phyloP scores from a whole-genome alignment of 2,888 invertebrate genomes.

The Andrena camellia region DNA sequence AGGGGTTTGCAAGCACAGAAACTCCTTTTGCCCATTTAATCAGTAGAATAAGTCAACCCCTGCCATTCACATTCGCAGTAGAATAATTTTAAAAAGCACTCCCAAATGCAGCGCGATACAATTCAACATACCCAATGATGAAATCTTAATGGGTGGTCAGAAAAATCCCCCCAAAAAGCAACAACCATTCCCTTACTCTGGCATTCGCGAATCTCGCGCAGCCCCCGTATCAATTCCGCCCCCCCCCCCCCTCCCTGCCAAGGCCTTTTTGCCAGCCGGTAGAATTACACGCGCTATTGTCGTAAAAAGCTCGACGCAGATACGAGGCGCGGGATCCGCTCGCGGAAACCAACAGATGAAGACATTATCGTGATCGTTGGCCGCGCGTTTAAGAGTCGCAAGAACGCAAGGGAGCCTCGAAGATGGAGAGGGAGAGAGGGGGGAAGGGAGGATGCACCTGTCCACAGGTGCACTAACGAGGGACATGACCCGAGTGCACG shows the following conservation, averaged over 20 bases:
- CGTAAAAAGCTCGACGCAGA: constrained; percentile 51
- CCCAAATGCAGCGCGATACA: no score
- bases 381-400: constrained; percentile 61
- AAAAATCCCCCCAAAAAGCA: not conserved
- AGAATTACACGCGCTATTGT: constrained; percentile 56
- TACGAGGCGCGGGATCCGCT: constrained; percentile 56
- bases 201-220: constrained; percentile 15
- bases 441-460: constrained; percentile 43
- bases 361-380: constrained; percentile 69
- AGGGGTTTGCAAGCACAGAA: no score
- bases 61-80: no score
- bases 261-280: constrained; percentile 34
- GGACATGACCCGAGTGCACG: constrained; percentile 25
- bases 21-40: no score
- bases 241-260: not conserved
- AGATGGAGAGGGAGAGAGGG: not conserved
- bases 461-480: constrained; percentile 43
- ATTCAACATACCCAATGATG: not conserved
- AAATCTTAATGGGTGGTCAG: not conserved
- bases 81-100: no score
- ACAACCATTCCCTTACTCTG: not conserved
- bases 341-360: constrained; percentile 67
- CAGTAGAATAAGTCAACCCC: no score
- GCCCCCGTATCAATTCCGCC: constrained; percentile 24
- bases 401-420: constrained; percentile 57